A percentile compares a stretch with the other conserved stretches of the same genome.
These are phyloP conservation scores for Sebastes itinus DNA, from an alignment of 2,797 vertebrate species.

Conservation along the genomic window DNA sequence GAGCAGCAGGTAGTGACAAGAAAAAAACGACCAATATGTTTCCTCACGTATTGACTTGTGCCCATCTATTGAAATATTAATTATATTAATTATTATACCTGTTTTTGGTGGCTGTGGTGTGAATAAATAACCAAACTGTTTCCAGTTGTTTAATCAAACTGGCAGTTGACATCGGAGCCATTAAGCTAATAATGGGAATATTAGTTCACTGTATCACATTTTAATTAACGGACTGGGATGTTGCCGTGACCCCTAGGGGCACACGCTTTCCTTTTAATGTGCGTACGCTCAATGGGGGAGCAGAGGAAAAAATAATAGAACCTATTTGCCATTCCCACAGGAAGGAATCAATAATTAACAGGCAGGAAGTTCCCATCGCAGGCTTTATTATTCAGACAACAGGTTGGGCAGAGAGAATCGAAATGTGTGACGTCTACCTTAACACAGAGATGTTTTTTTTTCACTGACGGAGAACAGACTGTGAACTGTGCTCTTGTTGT, in stretches of 20 bases:
- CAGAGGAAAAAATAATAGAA: slow-evolving; percentile 37
- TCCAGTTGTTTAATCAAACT: slow-evolving; percentile 20
- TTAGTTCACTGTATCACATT: not conserved
- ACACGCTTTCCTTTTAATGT: not conserved
- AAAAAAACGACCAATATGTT: slow-evolving; percentile 27
- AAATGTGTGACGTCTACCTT: slow-evolving; percentile 38
- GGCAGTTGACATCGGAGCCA: not conserved
- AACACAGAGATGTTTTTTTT: slow-evolving; percentile 30
- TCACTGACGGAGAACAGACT: slow-evolving; percentile 18
- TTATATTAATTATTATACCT: slow-evolving; percentile 25
- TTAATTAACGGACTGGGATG: slow-evolving; percentile 30
- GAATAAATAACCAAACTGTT: slow-evolving; percentile 15
- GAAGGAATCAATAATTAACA: slow-evolving; percentile 65
- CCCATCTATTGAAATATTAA: slow-evolving; percentile 32
- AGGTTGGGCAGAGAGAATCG: slow-evolving; percentile 47
- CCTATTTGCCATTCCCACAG: slow-evolving; percentile 44
- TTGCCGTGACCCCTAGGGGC: not conserved
- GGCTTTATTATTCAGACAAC: slow-evolving; percentile 53
- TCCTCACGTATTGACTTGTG: slow-evolving; percentile 35
- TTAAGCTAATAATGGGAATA: slow-evolving; percentile 11
- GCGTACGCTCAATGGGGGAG: slow-evolving; percentile 12
- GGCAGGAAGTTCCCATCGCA: slow-evolving; percentile 47
- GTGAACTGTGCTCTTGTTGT: not conserved
- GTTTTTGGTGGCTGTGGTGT: not conserved
- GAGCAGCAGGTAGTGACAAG: slow-evolving; percentile 30